Conservation (phyloP, 1,140 invertebrate genomes). For the Drosophila paulistorum region DNA sequence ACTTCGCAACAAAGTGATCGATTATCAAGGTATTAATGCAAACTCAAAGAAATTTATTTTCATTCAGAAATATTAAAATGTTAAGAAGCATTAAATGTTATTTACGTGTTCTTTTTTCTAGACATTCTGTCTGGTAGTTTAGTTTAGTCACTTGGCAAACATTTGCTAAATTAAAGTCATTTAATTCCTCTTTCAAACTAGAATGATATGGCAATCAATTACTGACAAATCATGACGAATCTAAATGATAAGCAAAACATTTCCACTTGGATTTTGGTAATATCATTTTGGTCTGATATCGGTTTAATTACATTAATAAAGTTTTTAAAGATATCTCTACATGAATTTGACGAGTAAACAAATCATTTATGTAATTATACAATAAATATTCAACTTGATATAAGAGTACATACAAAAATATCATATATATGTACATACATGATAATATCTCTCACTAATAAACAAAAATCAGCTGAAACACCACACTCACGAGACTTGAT, state of each 20-base stretch:
- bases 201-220: background rate
- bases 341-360: constrained; percentile 50
- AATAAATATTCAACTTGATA: constrained; percentile 26
- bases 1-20: background rate
- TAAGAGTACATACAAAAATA: background rate
- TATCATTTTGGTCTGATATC: constrained; percentile 49
- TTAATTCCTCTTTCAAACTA: background rate
- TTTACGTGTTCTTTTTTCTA: background rate
- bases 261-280: constrained; percentile 17
- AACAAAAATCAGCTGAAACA: too few species aligned
- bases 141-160: constrained; percentile 23
- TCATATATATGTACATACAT: background rate
- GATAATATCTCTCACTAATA: background rate
- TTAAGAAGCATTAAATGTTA: background rate
- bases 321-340: constrained; percentile 43
- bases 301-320: constrained; percentile 51
- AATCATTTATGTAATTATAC: constrained; percentile 29
- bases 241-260: constrained; percentile 30
- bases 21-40: background rate
- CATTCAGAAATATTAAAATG: background rate
- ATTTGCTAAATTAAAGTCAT: background rate
- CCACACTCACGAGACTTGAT: background rate
- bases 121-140: constrained; percentile 8
- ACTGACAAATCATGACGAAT: constrained; percentile 30
- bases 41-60: background rate